phyloP scores from a whole-genome alignment of 2,113 vertebrate genomes.

The Urocitellus parryii region DNA sequence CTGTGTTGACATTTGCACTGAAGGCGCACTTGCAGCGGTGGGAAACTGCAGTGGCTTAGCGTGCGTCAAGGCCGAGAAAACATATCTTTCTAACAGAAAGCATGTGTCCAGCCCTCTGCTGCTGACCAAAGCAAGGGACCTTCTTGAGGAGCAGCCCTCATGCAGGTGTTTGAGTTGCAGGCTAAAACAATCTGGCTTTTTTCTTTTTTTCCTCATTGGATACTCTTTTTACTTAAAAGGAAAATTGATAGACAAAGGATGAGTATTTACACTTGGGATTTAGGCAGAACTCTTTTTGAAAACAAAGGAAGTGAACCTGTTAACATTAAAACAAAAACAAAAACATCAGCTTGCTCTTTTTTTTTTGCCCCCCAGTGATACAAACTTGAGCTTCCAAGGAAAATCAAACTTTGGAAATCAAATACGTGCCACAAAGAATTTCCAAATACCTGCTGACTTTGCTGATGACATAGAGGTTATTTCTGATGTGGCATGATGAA shows the following conservation, averaged over 20 bases:
- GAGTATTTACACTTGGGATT: neutral
- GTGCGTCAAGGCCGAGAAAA: neutral
- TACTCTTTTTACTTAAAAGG: neutral
- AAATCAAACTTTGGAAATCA: neutral
- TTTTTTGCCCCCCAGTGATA: neutral
- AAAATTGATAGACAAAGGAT: neutral
- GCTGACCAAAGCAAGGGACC: rapidly evolving
- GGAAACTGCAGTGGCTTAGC: neutral
- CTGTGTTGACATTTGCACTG: neutral
- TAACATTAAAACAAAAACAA: neutral
- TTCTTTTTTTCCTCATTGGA: neutral
- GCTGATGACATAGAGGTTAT: neutral
- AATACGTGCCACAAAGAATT: neutral
- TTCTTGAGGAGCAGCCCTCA: neutral
- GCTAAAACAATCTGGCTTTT: neutral
- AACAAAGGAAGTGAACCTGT: neutral
- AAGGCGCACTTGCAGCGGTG: no score
- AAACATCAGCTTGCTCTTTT: neutral
- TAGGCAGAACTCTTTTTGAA: neutral
- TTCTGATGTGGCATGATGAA: neutral
- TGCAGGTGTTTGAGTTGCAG: neutral
- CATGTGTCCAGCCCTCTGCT: rapidly evolving
- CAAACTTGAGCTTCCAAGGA: neutral
- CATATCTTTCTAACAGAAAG: neutral
- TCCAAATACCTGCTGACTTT: neutral